Evolutionary conservation across 2,888 invertebrate species (phyloP).

Genomic region (Ennomos erosarius): DNA sequence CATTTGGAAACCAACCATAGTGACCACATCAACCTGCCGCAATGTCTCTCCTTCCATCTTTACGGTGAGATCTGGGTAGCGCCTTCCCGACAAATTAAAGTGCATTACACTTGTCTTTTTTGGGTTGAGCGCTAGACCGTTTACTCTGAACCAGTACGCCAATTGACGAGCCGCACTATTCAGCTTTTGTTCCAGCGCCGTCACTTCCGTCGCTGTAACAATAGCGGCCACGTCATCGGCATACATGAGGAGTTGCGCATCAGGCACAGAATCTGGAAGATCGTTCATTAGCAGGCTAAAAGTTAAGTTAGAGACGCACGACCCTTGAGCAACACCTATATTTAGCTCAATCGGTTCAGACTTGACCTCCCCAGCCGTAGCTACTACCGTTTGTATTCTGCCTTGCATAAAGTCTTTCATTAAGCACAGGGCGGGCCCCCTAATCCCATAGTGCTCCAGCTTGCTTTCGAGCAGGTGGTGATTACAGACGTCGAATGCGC

Average conservation of each 20-base stretch:
- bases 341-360: too few species aligned
- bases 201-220: too few species aligned
- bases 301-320: neutral
- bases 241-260: too few species aligned
- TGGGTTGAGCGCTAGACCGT: too few species aligned
- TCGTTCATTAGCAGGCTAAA: neutral
- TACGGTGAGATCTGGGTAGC: neutral
- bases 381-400: neutral
- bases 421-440: neutral
- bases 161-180: too few species aligned
- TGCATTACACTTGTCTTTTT: too few species aligned
- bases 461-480: neutral
- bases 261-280: neutral
- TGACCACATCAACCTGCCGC: neutral
- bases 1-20: neutral
- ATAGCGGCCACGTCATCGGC: too few species aligned
- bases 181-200: too few species aligned
- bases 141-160: too few species aligned
- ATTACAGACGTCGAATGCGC: conserved; percentile 1
- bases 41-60: neutral
- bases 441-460: neutral
- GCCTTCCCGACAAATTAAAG: neutral
- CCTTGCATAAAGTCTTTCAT: neutral
- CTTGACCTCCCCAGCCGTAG: too few species aligned
- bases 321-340: too few species aligned